Base-by-base conservation (phyloP, 2,888 invertebrate species). In the Brachypalpus laphriformis region DNA sequence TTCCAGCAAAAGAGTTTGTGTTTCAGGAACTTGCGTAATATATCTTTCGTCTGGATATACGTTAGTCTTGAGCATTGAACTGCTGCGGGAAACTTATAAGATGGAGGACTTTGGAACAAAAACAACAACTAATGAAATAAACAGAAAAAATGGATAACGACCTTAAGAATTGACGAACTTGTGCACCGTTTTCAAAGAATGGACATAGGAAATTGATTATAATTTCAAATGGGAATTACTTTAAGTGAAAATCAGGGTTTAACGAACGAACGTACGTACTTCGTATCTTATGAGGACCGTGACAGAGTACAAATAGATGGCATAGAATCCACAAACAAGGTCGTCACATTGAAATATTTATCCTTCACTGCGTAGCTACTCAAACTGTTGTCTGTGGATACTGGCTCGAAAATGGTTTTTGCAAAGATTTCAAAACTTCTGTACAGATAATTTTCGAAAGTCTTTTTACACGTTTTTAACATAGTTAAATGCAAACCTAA, bases 1-100 rank as follows among this genome's bases (percentile, higher is more conserved):
- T 77, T 78, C 83, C 68, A 77, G 61, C 28, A 66, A 65, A 82
- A 78, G 70, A 71, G 63, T 65, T 65, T 65, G 6, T 28, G 61
- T 45, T n/a, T 37, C 9, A 40, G 25, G 56, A 78, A 78, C 63
- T 78, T 65, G 70, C 78, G 71, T 78, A 78, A 78, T 61, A 54
- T 56, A 37, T 54, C 51, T 61, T 54, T 71, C 59, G 56, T 61
- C 59, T 68, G n/a, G 68, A 61, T 47, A 61, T 47, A 57, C 5
- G 3, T 25, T 25, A 5, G 71, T 81, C 59, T 68, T 61, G 25
- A 40, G 40, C 22, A 22, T 59, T 59, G 4, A 54, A 20, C 25
- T 80, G 37, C 25, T 80, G 37, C 14, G 56, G 66, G 51, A 45
- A 25, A 59, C 66, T 80, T 59, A 42, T 22, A 51, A 34, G 49